Evolutionary conservation across 2,797 vertebrate genomes (phyloP), one percentile per base, ranked within the genome.

Genomic region (Neopelma chrysocephalum): DNA sequence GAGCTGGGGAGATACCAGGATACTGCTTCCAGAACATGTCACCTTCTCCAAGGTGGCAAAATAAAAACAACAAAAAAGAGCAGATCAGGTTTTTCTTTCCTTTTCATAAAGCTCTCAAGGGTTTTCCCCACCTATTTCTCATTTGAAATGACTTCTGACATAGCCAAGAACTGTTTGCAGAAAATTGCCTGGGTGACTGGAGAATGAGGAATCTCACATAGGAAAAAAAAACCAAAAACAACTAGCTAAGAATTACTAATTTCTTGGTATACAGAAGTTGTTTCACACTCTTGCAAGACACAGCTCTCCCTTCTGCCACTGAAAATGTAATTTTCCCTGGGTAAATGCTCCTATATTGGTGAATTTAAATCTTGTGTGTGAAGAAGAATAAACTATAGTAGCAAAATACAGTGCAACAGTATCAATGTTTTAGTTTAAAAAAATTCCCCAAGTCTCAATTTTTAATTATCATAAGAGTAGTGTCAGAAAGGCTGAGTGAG

Each of bases 1-100:
- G 75, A 83, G 68, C 87, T 82, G 45, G 38, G 64, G 73, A 86
- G 42, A 6, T 36, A 51, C 1, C 7, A 32, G 62, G 73, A 12
- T 38, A 60, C 58, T 80, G 62, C 48, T 87, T 76, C 50, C 16
- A 66, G 60, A 87, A 75, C 23, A 36, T 57, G 34, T 21, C 32
- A 43, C 82, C 80, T 91, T 94, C 69, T 71, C 61, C 58, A 84
- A 93, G 64, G 75, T 82, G 56, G 48, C 62, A 95, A 84, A 87
- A 85, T 72, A 40, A 72, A 72, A 72, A 45, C 60, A 50, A 31
- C 10, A 25, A 32, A 82, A 86, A 72, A 51, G 5, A 51, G 5
- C 42, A 76, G 76, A 32, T 56, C 29, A 27, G 15, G 54, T 40
- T 47, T 89, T 90, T 79, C 54, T 70, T 80, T 66, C 53, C 40